Evolutionary conservation across 2,113 vertebrate genomes (phyloP), one percentile per base, ranked within the genome.

Genomic region (Dipodomys merriami): DNA sequence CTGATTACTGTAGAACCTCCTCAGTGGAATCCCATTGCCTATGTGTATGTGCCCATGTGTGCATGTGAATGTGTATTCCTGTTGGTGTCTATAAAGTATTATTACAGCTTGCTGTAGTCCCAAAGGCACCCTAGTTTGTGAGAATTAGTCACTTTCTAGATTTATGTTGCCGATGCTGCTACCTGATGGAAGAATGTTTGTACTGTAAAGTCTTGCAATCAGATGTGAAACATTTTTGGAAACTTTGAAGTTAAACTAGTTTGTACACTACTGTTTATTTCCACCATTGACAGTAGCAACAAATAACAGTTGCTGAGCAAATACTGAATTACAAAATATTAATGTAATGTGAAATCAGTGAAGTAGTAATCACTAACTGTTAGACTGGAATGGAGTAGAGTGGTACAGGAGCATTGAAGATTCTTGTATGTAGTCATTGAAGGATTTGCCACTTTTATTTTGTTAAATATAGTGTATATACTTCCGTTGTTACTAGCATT

Each of bases 121-220:
- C 27, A 79, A 53, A 94, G 65, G 29, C 69, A 91, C 65, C 64
- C 60, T 67, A 30, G 16, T 19, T 25, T 60, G 49, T 23, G 60
- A 57, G n/a, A 83, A 76, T 73, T 81, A 73, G 79, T 49, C 16
- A 25, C 2, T 92, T 90, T 95, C 71, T 71, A 72, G 68, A 27
- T 80, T 16, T 1, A 7, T 25, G 22, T 39, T 90, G 73, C 33
- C 39, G 57, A 73, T 78, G 81, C 60, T 71, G 60, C 22, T 53
- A 74, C 23, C 11, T 19, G 13, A 79, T n/a, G 10, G 62, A 72
- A 39, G 19, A 39, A 76, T 80, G 25, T 80, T 30, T 49, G 89
- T 1, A 5, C 13, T 83, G 5, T 79, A n/a, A 92, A 60, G 53
- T 82, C 18, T 89, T 72, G 1, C 69, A 57, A 94, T 18, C 69